Evolutionary conservation across 2,797 vertebrate species (phyloP).

Genomic region (Pampus argenteus): DNA sequence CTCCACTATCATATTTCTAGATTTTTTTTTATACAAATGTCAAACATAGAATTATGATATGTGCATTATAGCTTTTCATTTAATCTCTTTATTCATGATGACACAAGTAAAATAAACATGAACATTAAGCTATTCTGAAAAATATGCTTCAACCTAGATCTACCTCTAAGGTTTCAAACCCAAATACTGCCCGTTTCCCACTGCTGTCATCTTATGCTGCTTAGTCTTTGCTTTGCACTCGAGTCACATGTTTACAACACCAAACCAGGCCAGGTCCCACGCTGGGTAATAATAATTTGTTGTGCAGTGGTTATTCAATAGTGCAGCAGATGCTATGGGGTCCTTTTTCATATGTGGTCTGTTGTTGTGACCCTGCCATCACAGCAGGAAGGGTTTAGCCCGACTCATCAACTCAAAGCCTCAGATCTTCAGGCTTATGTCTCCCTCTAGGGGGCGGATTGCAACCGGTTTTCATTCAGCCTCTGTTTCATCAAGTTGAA

Average conservation of each 20-base stretch:
- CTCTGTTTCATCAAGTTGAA: not conserved
- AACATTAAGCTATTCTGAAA: slow-evolving; percentile 41
- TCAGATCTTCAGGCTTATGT: slow-evolving; percentile 42
- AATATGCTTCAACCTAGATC: slow-evolving; percentile 8
- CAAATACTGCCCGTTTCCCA: not conserved
- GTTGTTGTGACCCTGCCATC: not conserved
- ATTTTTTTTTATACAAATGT: slow-evolving; percentile 53
- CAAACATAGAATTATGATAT: slow-evolving; percentile 59
- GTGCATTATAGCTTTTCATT: no score
- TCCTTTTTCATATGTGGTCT: not conserved
- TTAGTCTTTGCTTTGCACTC: slow-evolving; percentile 1
- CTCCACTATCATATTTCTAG: slow-evolving; percentile 25
- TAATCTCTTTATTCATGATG: slow-evolving; percentile 32
- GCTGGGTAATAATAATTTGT: slow-evolving; percentile 2
- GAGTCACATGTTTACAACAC: slow-evolving; percentile 26
- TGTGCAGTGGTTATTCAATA: slow-evolving; percentile 1
- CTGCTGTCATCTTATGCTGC: not conserved
- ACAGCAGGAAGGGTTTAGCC: slow-evolving; percentile 5
- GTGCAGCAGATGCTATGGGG: slow-evolving; percentile 27
- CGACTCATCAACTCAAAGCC: slow-evolving; percentile 1
- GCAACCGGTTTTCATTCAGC: slow-evolving; percentile 11
- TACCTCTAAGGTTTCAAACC: slow-evolving; percentile 8
- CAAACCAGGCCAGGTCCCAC: slow-evolving; percentile 23
- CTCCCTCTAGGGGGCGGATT: slow-evolving; percentile 56
- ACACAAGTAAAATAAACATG: slow-evolving; percentile 46